A percentile compares a stretch with the other conserved stretches of the same genome.
phyloP scores from a whole-genome alignment of 2,797 vertebrate genomes.

The Oceanodroma leucorhoa region DNA sequence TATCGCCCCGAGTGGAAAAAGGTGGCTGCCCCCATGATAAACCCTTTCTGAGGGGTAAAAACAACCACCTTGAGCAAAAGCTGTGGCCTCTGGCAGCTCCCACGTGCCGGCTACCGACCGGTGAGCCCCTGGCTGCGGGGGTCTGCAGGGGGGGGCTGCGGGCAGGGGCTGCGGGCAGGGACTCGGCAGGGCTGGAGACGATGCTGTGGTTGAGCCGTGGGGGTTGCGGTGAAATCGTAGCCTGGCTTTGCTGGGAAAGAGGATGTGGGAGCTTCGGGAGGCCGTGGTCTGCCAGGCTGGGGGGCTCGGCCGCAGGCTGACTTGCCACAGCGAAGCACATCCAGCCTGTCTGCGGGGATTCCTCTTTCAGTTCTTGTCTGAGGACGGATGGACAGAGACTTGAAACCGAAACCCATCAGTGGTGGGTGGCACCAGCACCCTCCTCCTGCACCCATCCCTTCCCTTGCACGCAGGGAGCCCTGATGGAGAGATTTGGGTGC shows the following conservation, averaged over 20 bases:
- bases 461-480: fast-evolving
- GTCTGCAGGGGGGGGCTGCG: too few species aligned
- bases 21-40: neutral
- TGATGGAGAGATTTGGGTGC: neutral
- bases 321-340: neutral
- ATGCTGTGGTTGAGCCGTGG: neutral
- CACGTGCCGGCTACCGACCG: fast-evolving
- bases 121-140: neutral
- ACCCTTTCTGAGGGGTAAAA: neutral
- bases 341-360: neutral
- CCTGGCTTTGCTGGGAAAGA: neutral
- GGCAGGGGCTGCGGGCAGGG: neutral
- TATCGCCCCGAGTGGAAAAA: neutral
- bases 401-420: neutral
- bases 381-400: fast-evolving
- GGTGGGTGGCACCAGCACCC: neutral
- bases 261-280: fast-evolving
- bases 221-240: neutral
- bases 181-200: neutral
- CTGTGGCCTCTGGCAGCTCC: neutral
- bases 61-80: neutral
- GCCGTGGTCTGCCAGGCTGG: too few species aligned
- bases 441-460: neutral
- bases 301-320: neutral
- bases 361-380: neutral